A percentile compares a stretch with the other conserved stretches of the same genome.
Conservation (phyloP, 2,888 invertebrate genomes). For the Bugula neritina region DNA sequence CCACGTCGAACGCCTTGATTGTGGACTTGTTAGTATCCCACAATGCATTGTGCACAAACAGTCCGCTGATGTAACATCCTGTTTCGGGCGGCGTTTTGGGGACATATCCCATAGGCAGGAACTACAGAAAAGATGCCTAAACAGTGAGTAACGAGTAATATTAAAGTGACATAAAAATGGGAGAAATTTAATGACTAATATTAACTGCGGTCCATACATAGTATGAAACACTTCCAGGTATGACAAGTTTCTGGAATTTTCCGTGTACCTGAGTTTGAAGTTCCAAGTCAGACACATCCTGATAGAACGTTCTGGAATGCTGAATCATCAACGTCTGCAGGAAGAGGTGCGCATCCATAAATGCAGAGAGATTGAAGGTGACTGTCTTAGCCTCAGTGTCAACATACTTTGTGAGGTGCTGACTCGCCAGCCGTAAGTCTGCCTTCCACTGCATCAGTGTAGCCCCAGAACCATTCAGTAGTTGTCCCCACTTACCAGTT, state of each 20-base stretch:
- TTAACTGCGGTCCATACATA: no score
- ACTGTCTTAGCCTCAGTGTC: not conserved
- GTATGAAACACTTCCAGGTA: no score
- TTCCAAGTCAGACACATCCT: not conserved
- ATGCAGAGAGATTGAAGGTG: constrained; percentile 25
- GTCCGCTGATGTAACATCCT: constrained; percentile 41
- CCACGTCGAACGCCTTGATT: not conserved
- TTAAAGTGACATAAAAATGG: no score
- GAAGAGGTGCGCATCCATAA: not conserved
- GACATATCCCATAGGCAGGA: constrained; percentile 39
- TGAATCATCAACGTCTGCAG: not conserved
- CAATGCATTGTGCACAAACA: constrained; percentile 42
- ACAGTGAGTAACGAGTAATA: not conserved
- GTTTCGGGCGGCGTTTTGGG: constrained; percentile 37
- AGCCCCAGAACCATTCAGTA: not conserved
- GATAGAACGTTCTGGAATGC: constrained; percentile 9
- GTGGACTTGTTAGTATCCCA: constrained; percentile 38
- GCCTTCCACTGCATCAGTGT: constrained; percentile 25
- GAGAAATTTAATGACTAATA: no score
- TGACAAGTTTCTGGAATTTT: no score
- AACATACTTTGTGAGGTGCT: not conserved
- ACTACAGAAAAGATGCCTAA: not conserved
- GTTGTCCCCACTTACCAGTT: not conserved
- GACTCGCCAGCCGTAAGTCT: not conserved
- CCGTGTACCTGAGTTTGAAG: not conserved